Percentiles rank a stretch among this genome's conserved stretches.
Conservation (phyloP, 1,140 invertebrate genomes). For the Bombus cullumanus region DNA sequence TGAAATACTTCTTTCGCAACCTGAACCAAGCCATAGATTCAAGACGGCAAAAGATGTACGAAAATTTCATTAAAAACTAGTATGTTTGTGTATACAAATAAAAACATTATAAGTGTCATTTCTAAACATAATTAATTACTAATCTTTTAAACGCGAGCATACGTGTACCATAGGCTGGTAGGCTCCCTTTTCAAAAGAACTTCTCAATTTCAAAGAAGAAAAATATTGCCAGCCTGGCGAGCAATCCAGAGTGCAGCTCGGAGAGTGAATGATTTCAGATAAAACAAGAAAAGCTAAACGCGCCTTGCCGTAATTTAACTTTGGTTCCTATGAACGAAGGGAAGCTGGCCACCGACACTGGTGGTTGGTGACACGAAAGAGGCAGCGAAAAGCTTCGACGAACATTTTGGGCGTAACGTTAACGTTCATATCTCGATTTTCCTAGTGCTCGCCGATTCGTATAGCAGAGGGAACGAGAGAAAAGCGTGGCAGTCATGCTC, state of each 20-base stretch:
- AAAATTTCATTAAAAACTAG: no score
- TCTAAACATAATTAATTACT: no score
- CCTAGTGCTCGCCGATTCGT: conserved; percentile 24
- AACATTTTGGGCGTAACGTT: conserved; percentile 51
- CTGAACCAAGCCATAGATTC: no score
- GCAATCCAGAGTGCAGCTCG: not conserved
- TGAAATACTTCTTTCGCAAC: no score
- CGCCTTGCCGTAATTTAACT: not conserved
- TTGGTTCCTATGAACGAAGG: not conserved
- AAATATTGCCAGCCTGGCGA: not conserved
- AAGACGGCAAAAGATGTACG: no score
- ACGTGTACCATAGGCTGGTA: no score
- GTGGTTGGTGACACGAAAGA: conserved; percentile 1
- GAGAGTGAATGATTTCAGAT: not conserved
- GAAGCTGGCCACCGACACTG: not conserved
- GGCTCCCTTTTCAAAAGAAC: not conserved
- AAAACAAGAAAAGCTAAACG: not conserved
- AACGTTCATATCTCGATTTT: conserved; percentile 73
- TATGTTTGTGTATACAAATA: no score
- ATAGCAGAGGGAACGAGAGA: conserved; percentile 29
- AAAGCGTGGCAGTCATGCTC: conserved; percentile 65
- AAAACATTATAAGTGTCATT: no score
- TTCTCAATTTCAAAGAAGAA: not conserved
- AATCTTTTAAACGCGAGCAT: no score
- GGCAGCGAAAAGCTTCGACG: not conserved